These are phyloP conservation scores for Mohoua ochrocephala DNA, from an alignment of 2,113 vertebrate species.

Conservation along the genomic window DNA sequence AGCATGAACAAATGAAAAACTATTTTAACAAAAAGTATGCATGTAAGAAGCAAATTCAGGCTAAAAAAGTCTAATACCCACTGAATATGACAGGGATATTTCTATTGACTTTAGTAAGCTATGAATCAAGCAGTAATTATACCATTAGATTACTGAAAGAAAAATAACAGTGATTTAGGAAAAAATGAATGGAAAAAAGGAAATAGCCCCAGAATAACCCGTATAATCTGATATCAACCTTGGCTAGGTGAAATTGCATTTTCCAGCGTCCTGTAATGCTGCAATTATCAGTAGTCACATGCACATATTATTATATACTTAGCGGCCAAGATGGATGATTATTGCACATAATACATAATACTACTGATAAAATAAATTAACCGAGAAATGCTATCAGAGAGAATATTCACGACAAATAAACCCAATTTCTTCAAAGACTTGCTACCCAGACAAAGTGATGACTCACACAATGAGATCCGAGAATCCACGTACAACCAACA, in stretches of 20 bases:
- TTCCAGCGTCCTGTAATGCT: neutral
- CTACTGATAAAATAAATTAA: neutral
- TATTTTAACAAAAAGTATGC: neutral
- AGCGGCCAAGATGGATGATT: neutral
- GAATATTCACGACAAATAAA: neutral
- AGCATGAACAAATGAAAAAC: neutral
- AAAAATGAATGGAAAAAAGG: neutral
- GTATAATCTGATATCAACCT: neutral
- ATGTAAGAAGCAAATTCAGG: neutral
- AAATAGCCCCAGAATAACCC: neutral
- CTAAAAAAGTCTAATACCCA: neutral
- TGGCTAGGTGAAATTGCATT: neutral
- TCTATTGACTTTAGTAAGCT: neutral
- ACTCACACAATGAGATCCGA: neutral
- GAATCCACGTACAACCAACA: neutral
- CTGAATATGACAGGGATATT: neutral
- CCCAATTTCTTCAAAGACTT: neutral
- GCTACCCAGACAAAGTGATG: neutral
- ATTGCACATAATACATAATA: neutral
- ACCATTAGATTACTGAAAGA: neutral
- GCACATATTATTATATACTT: neutral
- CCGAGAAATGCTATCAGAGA: neutral
- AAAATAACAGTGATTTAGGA: slow-evolving; percentile 27
- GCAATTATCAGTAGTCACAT: neutral
- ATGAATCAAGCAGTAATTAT: slow-evolving; percentile 11